Base-by-base conservation (phyloP, 2,113 vertebrate species). In the Ciconia boyciana region DNA sequence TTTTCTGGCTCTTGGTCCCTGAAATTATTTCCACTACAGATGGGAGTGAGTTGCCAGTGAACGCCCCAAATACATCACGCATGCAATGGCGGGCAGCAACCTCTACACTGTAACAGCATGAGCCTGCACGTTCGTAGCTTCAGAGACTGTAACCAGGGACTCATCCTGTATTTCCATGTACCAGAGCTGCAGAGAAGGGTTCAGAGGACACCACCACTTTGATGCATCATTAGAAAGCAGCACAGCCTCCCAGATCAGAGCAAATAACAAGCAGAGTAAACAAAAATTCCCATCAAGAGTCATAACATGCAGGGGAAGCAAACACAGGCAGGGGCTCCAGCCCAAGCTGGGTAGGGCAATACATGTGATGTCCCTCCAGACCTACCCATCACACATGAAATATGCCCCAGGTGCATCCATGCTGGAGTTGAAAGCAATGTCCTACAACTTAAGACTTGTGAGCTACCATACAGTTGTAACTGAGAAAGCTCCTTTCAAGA, bases 91-190 rank as follows among this genome's bases (percentile, higher is more conserved):
- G 16, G 21, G 34, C 34, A 52, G 44, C 62, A 65, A 44, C 51
- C 11, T 41, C 62, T 19, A 12, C 0, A 2, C 34, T 10, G 0
- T 31, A 44, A 54, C 4, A 20, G 39, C 52, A 20, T 0, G 8
- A 80, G 24, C 62, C 79, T 44, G 36, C 0, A 1, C 55, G 7
- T 39, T 7, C 4, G 1, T 8, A 72, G 16, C 57, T 69, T 64
- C 87, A 43, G 69, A 31, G 32, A 31, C 60, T 20, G 21, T 19
- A 72, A 28, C 5, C 39, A 70, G 39, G 21, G n/a, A 24, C 41
- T 54, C 51, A n/a, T 10, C 58, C 93, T 36, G 13, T 5, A 51
- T 14, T 46, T 77, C 31, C 39, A 34, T 0, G 2, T 36, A n/a
- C 49, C 65, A 52, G 39, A 83, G 39, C n/a, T 58, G 26, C 51